Base-by-base conservation (phyloP, 2,113 vertebrate genomes). In the Scomber scombrus region DNA sequence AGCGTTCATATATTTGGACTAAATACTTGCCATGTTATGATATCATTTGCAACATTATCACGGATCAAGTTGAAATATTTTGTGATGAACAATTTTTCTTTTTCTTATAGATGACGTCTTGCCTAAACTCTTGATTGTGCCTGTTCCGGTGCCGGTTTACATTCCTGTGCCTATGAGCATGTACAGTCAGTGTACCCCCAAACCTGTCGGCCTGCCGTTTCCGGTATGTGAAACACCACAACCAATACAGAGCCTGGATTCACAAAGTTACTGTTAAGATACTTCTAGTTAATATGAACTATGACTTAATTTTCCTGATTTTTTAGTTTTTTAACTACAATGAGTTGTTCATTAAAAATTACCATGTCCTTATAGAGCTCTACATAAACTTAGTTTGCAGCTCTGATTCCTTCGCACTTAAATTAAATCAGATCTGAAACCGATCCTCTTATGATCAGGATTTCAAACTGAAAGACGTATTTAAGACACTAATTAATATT, bases 111-210 rank as follows among this genome's bases (percentile, higher is more conserved):
- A 94, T 2, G 81, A 85, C 11, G 0, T 50, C 16, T 40, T 63
- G 2, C 96, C 97, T 11, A 90, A 94, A 52, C 67, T 98, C 54
- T 29, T 98, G 72, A 91, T 98, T 60, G 83, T 99, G 46, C 98
- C 98, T 15, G 88, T 99, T 80, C 98, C 98, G 13, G 97, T 99
- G 21, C 98, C 98, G 3, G 94, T 99, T 63, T 99, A 96, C 82
- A 84, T 99, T 76, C 98, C 98, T 52, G 91, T 99, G 18, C 98
- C 98, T 56, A 95, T 99, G 96, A 95, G 96, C 89, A 96, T 99
- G 91, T 99, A 97, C 94, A 96, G 96, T 56, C 98, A 99, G 88
- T 97, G 93, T 83, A 93, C 96, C 1, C 98, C 98, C 26, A 93
- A 95, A 74, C 94, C 96, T 0, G 81, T 99, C 57, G 96, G 95